Evolutionary conservation across 2,113 vertebrate genomes (phyloP), one percentile per base, ranked within the genome.

Genomic region (Hyla sarda): DNA sequence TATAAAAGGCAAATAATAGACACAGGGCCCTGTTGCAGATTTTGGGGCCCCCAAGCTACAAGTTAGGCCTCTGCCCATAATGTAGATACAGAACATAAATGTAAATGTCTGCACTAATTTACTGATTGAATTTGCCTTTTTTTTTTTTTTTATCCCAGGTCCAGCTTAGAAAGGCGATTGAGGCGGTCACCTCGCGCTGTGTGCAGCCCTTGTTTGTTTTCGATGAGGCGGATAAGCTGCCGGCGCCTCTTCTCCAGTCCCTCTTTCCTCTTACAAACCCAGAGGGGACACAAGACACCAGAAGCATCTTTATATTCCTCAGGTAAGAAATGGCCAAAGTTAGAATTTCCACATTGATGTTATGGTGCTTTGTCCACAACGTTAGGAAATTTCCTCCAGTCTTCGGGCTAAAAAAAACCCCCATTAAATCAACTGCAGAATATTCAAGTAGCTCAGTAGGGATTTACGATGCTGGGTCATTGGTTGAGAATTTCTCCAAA

Each of bases 221-320:
- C 0, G 97, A 99, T 0, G 98, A 99, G 88, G 96, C 96, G 0
- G 98, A 99, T 91, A 99, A 99, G 89, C 94, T 99, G 76, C 96
- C 97, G 32, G 92, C 92, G 0, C 92, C 89, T 28, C 96, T 99
- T 80, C 95, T 99, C 47, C 96, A 97, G 1, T 94, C 95, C 85
- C 94, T 99, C 58, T 41, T 48, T 3, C 77, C 65, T 13, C 56
- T 80, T 72, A 11, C 79, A 28, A 50, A 19, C 41, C 73, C 58
- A 23, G 14, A 12, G 67, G 78, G 74, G 5, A 82, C 34, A 9
- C 21, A 23, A 12, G 65, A 87, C n/a, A 23, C 19, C 12, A 37
- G 11, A 6, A 82, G 67, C 89, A 94, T 98, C 92, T 98, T 99
- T 89, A 91, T 99, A 75, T 98, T 99, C 88, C 96, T 99, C 90